Evolutionary conservation across 2,888 invertebrate genomes (phyloP).

Genomic region (Luperina testacea): DNA sequence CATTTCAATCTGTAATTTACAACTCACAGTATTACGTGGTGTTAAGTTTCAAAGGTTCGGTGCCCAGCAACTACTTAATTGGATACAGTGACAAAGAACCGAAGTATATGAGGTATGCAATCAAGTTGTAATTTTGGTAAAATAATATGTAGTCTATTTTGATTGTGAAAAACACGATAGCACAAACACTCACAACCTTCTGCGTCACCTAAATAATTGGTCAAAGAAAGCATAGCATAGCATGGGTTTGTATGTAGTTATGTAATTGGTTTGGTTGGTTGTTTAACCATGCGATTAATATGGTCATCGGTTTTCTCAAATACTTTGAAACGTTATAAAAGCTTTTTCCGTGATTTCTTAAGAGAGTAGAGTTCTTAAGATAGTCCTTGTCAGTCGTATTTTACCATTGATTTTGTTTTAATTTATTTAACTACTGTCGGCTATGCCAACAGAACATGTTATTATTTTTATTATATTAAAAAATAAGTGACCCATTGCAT

Average conservation of each 20-base stretch:
- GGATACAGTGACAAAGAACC: slow-evolving; percentile 11
- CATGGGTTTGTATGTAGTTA: too few relatives aligned
- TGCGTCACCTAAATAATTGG: not conserved
- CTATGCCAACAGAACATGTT: not conserved
- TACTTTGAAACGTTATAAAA: too few relatives aligned
- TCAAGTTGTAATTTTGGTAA: not conserved
- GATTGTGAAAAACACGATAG: not conserved
- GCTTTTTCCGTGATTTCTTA: too few relatives aligned
- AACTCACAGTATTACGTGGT: slow-evolving; percentile 39
- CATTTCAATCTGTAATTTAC: slow-evolving; percentile 70
- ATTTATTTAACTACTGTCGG: too few relatives aligned
- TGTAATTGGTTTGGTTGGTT: too few relatives aligned
- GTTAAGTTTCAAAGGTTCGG: slow-evolving; percentile 65
- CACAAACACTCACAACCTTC: not conserved
- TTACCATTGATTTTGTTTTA: too few relatives aligned
- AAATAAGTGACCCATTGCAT: slow-evolving; percentile 22
- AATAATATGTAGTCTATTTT: not conserved
- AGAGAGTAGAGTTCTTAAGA: too few relatives aligned
- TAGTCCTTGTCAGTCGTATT: too few relatives aligned
- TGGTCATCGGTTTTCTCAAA: too few relatives aligned
- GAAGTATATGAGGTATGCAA: not conserved
- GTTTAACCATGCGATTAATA: too few relatives aligned
- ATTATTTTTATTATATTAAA: slow-evolving; percentile 13
- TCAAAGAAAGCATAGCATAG: too few relatives aligned
- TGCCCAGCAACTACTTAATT: slow-evolving; percentile 7